Conservation (phyloP, 2,113 vertebrate genomes). For the Gnathonemus echidnorhynchus region DNA sequence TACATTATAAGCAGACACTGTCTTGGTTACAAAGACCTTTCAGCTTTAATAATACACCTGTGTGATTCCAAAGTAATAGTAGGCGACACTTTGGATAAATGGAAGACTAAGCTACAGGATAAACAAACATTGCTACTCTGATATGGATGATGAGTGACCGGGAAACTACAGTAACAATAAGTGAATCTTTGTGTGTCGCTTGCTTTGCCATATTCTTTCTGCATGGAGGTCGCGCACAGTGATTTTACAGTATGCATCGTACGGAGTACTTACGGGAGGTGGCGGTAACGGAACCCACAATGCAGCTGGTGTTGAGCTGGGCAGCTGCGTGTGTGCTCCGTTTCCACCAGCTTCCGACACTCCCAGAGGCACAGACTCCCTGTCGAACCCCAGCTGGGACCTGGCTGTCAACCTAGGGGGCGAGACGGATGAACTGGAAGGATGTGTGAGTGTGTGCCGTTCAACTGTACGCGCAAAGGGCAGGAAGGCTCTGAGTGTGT, state of each 20-base stretch:
- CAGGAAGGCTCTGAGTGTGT: background rate
- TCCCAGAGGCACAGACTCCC: slow-evolving; percentile 17
- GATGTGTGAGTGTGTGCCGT: background rate
- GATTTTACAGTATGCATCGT: background rate
- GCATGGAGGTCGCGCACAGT: background rate
- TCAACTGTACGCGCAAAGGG: no score
- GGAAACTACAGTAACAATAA: background rate
- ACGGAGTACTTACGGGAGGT: slow-evolving; percentile 27
- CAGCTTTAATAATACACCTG: background rate
- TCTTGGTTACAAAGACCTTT: background rate
- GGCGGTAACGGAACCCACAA: slow-evolving; percentile 77
- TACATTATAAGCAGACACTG: background rate
- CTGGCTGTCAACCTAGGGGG: background rate
- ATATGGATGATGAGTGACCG: background rate
- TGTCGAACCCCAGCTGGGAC: background rate
- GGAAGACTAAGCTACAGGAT: background rate
- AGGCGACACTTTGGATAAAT: background rate
- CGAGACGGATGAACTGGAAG: background rate
- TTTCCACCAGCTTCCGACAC: slow-evolving; percentile 55
- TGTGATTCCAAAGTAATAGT: background rate
- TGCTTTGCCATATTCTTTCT: background rate
- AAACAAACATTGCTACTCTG: background rate
- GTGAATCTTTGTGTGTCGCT: background rate
- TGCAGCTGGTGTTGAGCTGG: slow-evolving; percentile 59
- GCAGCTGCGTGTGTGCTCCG: slow-evolving; percentile 66